phyloP scores from a whole-genome alignment of 23 tunicate genomes.

The Halocynthia aurantium region DNA sequence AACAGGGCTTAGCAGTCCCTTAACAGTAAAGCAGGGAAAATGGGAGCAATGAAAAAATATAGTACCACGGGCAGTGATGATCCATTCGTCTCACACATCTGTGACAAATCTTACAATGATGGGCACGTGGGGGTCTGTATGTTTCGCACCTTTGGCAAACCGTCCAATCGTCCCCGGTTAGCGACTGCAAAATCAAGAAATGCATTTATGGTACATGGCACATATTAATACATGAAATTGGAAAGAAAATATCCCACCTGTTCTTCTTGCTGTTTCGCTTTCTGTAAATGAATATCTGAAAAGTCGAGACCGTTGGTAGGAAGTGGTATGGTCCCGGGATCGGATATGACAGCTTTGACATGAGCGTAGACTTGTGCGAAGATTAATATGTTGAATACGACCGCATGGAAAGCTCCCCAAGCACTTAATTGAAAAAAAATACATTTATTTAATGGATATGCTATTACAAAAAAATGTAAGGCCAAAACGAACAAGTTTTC shows the following conservation, averaged over 20 bases:
- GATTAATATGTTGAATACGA: constrained; percentile 46
- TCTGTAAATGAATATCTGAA: constrained; percentile 59
- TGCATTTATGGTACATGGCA: neutral
- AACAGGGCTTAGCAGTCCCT: too few species aligned
- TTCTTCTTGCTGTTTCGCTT: constrained; percentile 10
- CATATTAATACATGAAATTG: neutral
- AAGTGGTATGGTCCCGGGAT: constrained; percentile 68
- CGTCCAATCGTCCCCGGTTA: constrained; percentile 60
- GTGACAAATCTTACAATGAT: constrained; percentile 69
- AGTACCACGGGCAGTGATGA: constrained; percentile 86
- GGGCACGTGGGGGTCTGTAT: constrained; percentile 78
- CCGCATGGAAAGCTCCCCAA: constrained; percentile 63
- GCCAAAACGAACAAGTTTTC: too few species aligned
- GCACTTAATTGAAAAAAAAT: constrained; percentile 35
- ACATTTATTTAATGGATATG: neutral
- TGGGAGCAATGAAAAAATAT: neutral
- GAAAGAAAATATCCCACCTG: neutral
- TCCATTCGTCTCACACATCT: constrained; percentile 76
- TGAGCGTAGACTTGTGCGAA: constrained; percentile 48
- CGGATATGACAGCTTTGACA: constrained; percentile 50
- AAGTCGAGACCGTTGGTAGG: constrained; percentile 57
- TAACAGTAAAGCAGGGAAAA: too few species aligned
- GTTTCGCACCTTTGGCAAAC: constrained; percentile 78
- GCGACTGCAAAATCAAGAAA: neutral
- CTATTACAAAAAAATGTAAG: too few species aligned